Evolutionary conservation across 1,140 invertebrate genomes (phyloP).

Genomic region (Anthonomus grandis): DNA sequence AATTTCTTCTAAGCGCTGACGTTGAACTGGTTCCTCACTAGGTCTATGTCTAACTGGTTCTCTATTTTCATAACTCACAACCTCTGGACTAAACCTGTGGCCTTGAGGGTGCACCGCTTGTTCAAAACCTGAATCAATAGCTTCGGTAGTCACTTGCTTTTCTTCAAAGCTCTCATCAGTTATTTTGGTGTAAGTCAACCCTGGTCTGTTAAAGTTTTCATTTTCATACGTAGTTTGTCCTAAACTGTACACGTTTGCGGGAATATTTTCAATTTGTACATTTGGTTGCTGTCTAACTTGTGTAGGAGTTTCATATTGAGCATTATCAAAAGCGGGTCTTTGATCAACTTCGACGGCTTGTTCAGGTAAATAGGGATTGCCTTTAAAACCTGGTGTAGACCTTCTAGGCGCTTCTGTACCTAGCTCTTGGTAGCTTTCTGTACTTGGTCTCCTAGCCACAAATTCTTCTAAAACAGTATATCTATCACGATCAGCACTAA

Average conservation of each 20-base stretch:
- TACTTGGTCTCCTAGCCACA: conserved; percentile 1
- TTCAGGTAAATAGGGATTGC: conserved; percentile 15
- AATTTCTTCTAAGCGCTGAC: not conserved
- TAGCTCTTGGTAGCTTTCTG: conserved; percentile 2
- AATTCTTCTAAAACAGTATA: conserved; percentile 42
- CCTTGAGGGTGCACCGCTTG: not conserved
- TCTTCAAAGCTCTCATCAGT: not conserved
- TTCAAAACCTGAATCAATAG: too few relatives aligned
- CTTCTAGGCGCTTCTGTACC: conserved; percentile 9
- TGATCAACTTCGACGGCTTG: too few relatives aligned
- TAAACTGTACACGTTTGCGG: conserved; percentile 30
- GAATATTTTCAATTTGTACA: conserved; percentile 25
- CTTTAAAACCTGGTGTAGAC: conserved; percentile 1
- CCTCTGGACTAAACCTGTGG: conserved; percentile 14
- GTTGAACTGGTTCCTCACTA: not conserved
- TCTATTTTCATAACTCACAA: conserved; percentile 15
- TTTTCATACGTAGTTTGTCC: conserved; percentile 2
- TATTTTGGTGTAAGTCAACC: too few relatives aligned
- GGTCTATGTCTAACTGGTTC: conserved; percentile 8
- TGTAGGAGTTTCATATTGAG: not conserved
- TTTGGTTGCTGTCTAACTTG: not conserved
- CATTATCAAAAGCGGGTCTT: conserved; percentile 8
- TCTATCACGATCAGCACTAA: conserved; percentile 3
- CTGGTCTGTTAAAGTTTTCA: not conserved
- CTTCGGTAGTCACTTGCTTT: not conserved